A percentile compares a stretch with the other conserved stretches of the same genome.
Conservation (phyloP, 2,888 invertebrate genomes). For the Acrobasis repandana region DNA sequence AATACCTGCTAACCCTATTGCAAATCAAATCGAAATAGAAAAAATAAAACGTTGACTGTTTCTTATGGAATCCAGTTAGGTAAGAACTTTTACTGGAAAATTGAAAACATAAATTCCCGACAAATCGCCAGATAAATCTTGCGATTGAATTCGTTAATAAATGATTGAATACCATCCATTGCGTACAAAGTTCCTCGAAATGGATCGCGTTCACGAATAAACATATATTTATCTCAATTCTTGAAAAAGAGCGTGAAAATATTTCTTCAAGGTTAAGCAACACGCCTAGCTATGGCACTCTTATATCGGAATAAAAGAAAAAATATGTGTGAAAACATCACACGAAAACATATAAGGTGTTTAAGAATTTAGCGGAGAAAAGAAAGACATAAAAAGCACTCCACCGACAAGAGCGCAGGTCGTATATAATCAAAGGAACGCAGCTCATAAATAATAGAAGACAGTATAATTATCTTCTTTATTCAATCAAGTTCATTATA, state of each 20-base stretch:
- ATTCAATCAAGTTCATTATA: no score
- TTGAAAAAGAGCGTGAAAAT: not conserved
- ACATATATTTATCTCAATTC: not conserved
- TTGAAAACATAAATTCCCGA: conserved; percentile 9
- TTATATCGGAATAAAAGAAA: no score
- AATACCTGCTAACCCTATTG: conserved; percentile 1
- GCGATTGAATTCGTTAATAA: conserved; percentile 14
- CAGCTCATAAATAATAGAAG: no score
- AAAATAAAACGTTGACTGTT: not conserved
- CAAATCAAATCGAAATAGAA: not conserved
- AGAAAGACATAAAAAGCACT: no score
- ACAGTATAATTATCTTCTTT: no score
- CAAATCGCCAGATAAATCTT: conserved; percentile 13
- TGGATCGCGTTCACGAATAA: not conserved
- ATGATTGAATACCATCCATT: conserved; percentile 10
- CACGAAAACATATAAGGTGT: no score
- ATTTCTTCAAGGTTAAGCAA: no score
- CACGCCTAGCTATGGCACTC: no score
- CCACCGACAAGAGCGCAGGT: no score
- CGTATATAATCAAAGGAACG: no score
- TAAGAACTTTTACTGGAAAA: conserved; percentile 9
- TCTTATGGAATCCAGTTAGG: conserved; percentile 6
- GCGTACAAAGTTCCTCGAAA: not conserved
- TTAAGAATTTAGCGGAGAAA: no score
- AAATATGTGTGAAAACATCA: no score